A percentile compares a stretch with the other conserved stretches of the same genome.
Conservation (phyloP, 2,113 vertebrate species). For the Psittacus erithacus region DNA sequence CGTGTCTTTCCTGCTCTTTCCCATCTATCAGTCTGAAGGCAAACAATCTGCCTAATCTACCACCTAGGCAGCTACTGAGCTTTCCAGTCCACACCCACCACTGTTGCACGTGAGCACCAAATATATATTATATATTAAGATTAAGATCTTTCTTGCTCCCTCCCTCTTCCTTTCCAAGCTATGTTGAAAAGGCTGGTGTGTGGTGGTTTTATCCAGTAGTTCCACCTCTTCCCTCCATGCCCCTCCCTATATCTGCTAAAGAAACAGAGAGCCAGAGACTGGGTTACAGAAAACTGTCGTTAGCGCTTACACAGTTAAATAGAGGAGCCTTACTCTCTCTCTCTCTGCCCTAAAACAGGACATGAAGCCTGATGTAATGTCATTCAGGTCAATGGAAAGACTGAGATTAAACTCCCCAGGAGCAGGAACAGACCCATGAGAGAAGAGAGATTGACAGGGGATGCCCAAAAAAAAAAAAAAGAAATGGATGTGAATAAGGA, state of each 20-base stretch:
- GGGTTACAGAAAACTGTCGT: not conserved
- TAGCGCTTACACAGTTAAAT: not conserved
- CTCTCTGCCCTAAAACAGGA: not conserved
- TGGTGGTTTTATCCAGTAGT: not conserved
- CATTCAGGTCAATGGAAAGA: not conserved
- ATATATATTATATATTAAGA: not conserved
- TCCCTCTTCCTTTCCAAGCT: not conserved
- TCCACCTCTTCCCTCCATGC: not conserved
- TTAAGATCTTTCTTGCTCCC: not conserved
- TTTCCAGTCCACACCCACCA: not conserved
- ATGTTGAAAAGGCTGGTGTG: not conserved
- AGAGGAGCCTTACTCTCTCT: not conserved
- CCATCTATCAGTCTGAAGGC: not conserved
- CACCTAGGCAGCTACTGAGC: not conserved
- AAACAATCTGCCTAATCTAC: constrained; percentile 16
- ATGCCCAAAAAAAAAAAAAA: not conserved
- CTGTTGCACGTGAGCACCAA: not conserved
- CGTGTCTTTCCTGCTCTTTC: not conserved
- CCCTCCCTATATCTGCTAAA: not conserved
- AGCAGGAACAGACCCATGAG: not conserved
- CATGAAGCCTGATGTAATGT: not conserved
- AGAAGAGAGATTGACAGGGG: not conserved
- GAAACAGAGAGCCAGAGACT: not conserved
- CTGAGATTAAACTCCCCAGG: not conserved
- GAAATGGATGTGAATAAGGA: not conserved